These are phyloP conservation scores for Naja naja DNA, from an alignment of 2,113 vertebrate species.

Conservation along the genomic window DNA sequence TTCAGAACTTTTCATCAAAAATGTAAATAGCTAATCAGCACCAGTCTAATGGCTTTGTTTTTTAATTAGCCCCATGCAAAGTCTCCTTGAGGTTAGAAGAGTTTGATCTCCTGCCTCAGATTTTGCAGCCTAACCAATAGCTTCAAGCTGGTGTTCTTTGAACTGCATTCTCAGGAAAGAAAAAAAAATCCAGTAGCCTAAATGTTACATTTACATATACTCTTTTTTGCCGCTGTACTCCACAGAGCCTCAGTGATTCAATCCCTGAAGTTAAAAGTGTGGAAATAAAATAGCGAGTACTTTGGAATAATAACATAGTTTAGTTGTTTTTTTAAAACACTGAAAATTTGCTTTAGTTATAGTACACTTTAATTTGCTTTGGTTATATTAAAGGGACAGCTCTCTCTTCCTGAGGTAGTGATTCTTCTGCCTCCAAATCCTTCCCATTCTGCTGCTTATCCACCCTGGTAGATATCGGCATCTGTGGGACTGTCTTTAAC, in stretches of 20 bases:
- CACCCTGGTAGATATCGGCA: neutral
- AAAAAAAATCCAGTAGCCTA: slow-evolving; percentile 63
- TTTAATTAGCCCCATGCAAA: slow-evolving; percentile 53
- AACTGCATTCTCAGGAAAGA: slow-evolving; percentile 64
- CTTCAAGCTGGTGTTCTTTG: slow-evolving; percentile 65
- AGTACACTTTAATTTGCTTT: neutral
- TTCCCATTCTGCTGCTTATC: neutral
- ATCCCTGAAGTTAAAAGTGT: slow-evolving; percentile 59
- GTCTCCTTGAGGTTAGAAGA: slow-evolving; percentile 60
- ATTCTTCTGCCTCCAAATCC: neutral
- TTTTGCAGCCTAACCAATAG: slow-evolving; percentile 57
- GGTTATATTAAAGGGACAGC: neutral
- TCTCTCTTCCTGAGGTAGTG: neutral
- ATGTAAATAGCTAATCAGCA: slow-evolving; percentile 56
- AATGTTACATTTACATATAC: slow-evolving; percentile 75
- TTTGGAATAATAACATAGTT: slow-evolving; percentile 42
- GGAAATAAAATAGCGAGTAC: slow-evolving; percentile 51
- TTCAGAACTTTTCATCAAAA: slow-evolving; percentile 52
- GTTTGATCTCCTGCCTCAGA: slow-evolving; percentile 55
- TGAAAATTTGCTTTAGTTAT: neutral
- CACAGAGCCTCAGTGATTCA: slow-evolving; percentile 59
- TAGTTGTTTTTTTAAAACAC: neutral
- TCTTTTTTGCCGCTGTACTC: slow-evolving; percentile 60
- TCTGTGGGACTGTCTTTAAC: neutral
- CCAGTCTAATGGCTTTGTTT: slow-evolving; percentile 42